Evolutionary conservation across 1,140 invertebrate species (phyloP), one percentile per base, ranked within the genome.

Genomic region (Hyphantria cunea): DNA sequence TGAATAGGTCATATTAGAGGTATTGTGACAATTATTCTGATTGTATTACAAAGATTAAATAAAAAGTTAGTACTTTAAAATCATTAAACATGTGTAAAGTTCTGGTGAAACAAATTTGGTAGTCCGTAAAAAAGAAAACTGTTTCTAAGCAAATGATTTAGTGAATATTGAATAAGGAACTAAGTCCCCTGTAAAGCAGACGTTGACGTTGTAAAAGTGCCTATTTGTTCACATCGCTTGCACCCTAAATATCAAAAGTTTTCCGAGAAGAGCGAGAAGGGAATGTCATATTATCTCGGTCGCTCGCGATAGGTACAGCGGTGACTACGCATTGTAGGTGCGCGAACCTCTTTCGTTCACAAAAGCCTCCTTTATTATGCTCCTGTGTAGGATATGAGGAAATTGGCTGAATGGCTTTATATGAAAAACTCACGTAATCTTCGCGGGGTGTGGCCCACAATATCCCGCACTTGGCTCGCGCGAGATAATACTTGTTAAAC

Each of bases 341-440:
- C 72, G 81, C 74, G 76, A 82, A 87, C 82, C 87, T 83, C 86
- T 84, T 86, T 84, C 70, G 76, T 73, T 81, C 75, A 87, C 80
- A 88, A 88, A 87, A 84, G 84, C 82, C 76, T 82, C 76, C 80
- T 79, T 86, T 88, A 89, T 89, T 89, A 86, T 88, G 80, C 78
- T 80, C 71, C 76, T 80, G 74, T 87, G 78, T 85, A 82, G 82
- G 81, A 85, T 90, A 88, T 88, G 77, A 86, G 84, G 84, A 89
- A 89, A 90, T 90, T 90, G 88, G 84, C 80, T 86, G 80, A 86
- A 89, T 89, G 78, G 86, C 81, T 83, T 86, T 84, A 82, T 90
- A 89, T 88, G 80, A 89, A 89, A 90, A 90, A 86, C 76, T 88
- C 78, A 55, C 78, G 82, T 90, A 90, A 90, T 89, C 76, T 88